Base-by-base conservation (phyloP, 2,113 vertebrate genomes). In the Himantopus leucocephalus region DNA sequence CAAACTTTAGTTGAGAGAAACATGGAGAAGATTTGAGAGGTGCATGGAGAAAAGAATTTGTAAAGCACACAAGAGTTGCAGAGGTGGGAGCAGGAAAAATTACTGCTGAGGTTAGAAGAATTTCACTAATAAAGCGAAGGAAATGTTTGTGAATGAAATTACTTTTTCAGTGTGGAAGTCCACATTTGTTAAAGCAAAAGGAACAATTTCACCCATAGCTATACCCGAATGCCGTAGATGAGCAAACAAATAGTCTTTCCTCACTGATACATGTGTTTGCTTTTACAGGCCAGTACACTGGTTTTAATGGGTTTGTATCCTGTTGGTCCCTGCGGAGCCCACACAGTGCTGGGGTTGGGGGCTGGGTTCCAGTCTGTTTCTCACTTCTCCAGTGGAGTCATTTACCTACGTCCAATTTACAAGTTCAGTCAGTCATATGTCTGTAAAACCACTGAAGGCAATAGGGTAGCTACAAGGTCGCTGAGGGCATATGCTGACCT, bases 261-360 rank as follows among this genome's bases (percentile, higher is more conserved):
- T 68, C 35, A 32, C 30, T 52, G 37, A 17, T 74, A 39, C 1
- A 0, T 37, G 6, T 53, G 9, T 87, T 74, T 89, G 16, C 27
- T 68, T 82, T 60, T 34, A 64, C 24, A 52, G 15, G 43, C 45
- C 8, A 75, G 29, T 35, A 19, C 48, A 18, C 30, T 66, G 39
- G 15, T 24, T 63, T 68, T 72, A 60, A 48, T 34, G 17, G 35
- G 14, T 95, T 72, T 83, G 24, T 82, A 32, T 76, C 74, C 58
- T 82, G 14, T 41, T 53, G 9, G n/a, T 66, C 9, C 34, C 10
- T 75, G 11, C 3, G 11, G 50, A 72, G 4, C 15, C 10, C 23
- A 18, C 8, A 20, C 13, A 52, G 15, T 1, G 0, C 41, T 55
- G 14, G 21, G 10, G 2, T 12, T 59, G 30, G 12, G n/a, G 14